Evolutionary conservation across 2,113 vertebrate species (phyloP).

Genomic region (Lophochroa leadbeateri): DNA sequence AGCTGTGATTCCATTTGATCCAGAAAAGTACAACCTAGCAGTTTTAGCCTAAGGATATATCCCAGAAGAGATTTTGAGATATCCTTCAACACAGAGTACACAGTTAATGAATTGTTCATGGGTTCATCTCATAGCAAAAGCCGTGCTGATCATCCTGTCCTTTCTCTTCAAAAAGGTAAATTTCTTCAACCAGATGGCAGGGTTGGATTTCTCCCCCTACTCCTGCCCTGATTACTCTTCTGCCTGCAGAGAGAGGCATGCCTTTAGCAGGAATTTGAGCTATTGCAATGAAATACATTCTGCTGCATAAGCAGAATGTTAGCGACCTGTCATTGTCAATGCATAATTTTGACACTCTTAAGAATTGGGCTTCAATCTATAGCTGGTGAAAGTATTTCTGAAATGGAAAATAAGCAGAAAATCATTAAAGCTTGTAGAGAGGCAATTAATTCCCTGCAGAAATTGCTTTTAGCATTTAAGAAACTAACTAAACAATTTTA

Average conservation of each 20-base stretch:
- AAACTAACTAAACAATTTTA: constrained; percentile 18
- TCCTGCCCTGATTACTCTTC: neutral
- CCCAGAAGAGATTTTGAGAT: neutral
- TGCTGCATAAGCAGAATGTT: constrained; percentile 15
- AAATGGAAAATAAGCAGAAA: constrained; percentile 21
- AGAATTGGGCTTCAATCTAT: neutral
- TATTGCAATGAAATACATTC: neutral
- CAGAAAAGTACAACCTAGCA: neutral
- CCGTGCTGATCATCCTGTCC: neutral
- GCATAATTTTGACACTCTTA: neutral
- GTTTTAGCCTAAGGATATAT: neutral
- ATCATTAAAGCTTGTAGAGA: constrained; percentile 30
- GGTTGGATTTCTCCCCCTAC: neutral
- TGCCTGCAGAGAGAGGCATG: neutral
- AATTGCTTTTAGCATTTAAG: constrained; percentile 15
- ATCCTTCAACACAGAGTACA: neutral
- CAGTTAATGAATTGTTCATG: neutral
- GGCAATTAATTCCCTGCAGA: constrained; percentile 41
- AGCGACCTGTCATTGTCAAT: neutral
- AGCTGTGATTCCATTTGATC: neutral
- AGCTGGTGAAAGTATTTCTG: neutral
- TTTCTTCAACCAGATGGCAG: neutral
- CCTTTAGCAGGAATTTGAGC: neutral
- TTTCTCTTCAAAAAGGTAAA: neutral
- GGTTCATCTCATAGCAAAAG: neutral